phyloP scores from a whole-genome alignment of 1,140 invertebrate genomes.

The Eumaeus atala region DNA sequence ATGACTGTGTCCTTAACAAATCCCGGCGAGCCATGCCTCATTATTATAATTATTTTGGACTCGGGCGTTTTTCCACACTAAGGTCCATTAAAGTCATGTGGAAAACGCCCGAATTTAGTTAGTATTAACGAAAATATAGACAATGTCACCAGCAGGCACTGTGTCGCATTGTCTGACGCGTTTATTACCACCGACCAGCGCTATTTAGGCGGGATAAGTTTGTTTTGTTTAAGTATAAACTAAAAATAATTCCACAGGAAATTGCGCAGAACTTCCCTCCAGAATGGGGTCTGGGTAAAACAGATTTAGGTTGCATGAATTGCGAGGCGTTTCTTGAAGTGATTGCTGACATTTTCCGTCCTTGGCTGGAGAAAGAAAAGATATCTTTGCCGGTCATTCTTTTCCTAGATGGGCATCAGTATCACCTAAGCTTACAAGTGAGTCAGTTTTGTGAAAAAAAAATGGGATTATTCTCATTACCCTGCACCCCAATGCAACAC shows the following conservation, averaged over 20 bases:
- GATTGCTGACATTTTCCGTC: constrained; percentile 15
- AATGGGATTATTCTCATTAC: constrained; percentile 22
- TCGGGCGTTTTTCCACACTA: no score
- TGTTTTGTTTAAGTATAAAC: background rate
- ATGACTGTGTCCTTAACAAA: no score
- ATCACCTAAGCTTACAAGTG: constrained; percentile 12
- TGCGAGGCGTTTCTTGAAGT: constrained; percentile 13
- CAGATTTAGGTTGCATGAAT: constrained; percentile 16
- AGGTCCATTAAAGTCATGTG: no score
- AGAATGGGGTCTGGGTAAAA: constrained; percentile 19
- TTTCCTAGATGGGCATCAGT: constrained; percentile 11
- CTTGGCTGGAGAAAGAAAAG: constrained; percentile 13
- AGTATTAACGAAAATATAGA: no score
- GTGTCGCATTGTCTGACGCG: no score
- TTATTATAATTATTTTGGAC: no score
- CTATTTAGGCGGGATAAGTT: no score
- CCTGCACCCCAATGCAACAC: constrained; percentile 20
- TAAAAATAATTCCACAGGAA: no score
- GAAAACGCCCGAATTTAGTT: no score
- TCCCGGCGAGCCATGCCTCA: no score
- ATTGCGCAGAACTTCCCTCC: constrained; percentile 20
- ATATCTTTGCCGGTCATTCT: constrained; percentile 7
- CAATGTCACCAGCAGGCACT: no score
- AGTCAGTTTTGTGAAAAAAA: constrained; percentile 21
- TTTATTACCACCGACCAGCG: no score